Evolutionary conservation across 2,113 vertebrate genomes (phyloP), one percentile per base, ranked within the genome.

Genomic region (Microcebus tavaratra): DNA sequence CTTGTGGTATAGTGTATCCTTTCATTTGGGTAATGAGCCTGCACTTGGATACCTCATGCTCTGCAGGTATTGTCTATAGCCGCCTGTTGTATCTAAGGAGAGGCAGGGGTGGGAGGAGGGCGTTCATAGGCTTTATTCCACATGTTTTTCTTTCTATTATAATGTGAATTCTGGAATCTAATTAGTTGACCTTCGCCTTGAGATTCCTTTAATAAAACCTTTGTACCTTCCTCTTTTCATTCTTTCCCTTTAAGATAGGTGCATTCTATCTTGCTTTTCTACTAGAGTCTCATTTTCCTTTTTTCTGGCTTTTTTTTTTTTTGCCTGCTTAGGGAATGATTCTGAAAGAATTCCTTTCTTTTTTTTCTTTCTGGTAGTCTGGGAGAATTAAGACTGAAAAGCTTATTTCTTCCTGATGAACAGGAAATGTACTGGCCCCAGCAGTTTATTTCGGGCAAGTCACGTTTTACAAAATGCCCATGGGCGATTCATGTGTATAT

Each of bases 321-420:
- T 8, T 17, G 4, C 12, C 86, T 36, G 8, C 34, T 95, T 68
- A 73, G 55, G 73, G 31, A 86, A 76, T 27, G 53, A 72, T 39
- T 83, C 27, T 89, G 21, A 68, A 76, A 93, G 29, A 88, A 87
- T 94, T 85, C 21, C 39, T 81, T 84, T 76, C 3, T 63, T 76
- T 36, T 65, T 89, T 80, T 25, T 42, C 42, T 88, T 68, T 78
- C 91, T 57, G 42, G 13, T 42, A 29, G n/a, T 12, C 17, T 83
- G 50, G 83, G 83, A 63, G 13, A 78, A 57, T 96, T 91, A 73
- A 88, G 36, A 45, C 83, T 45, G 75, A 57, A 90, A 87, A 84
- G 27, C 31, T 89, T 87, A 8, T 92, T 97, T 96, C 70, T 95
- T 89, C 39, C 34, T 45, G 61, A 72, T 88, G 21, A 89, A 27